Evolutionary conservation across 2,797 vertebrate genomes (phyloP), one percentile per base, ranked within the genome.

Genomic region (Selene dorsalis): DNA sequence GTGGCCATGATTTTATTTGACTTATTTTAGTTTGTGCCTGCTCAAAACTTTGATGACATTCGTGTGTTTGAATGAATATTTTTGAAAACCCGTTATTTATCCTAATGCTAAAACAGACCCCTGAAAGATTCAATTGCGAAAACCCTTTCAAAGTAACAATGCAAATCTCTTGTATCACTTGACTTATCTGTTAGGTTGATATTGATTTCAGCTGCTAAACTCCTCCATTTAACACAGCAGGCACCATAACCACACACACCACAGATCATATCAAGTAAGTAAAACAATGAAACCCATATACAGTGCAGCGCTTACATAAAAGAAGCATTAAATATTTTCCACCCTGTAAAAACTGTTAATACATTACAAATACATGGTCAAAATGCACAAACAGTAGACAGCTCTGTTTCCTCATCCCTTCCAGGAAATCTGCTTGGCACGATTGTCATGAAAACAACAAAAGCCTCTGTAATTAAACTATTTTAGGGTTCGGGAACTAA

Each of bases 351-450:
- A 88, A 87, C 87, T 78, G 73, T 83, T 87, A 79, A 79, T 80
- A 89, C 63, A 16, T 87, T 88, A 83, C 81, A 92, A 83, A 89
- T 77, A 85, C 59, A 63, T 78, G 80, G 73, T 76, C 83, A 82
- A 85, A 89, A 89, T 77, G 69, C 90, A 91, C 86, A 83, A 55
- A 83, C 66, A 85, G 69, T 77, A 59, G 69, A 84, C 81, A 63
- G 74, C 70, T 80, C 52, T 6, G 64, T 64, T 74, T 83, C 76
- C 82, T 70, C 12, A 43, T 58, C 69, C 71, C 58, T 58, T 80
- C 66, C 73, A 73, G 79, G 57, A 89, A 86, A 87, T 80, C 75
- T 84, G 86, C 90, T 93, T 94, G 94, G 93, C 93, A 92, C 88
- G 89, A 94, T 91, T 94, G 93, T 93, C 93, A 86, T 82, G 73